A percentile compares a stretch with the other conserved stretches of the same genome.
These are phyloP conservation scores for Anaspis maculata DNA, from an alignment of 2,888 invertebrate genomes.

Conservation along the genomic window DNA sequence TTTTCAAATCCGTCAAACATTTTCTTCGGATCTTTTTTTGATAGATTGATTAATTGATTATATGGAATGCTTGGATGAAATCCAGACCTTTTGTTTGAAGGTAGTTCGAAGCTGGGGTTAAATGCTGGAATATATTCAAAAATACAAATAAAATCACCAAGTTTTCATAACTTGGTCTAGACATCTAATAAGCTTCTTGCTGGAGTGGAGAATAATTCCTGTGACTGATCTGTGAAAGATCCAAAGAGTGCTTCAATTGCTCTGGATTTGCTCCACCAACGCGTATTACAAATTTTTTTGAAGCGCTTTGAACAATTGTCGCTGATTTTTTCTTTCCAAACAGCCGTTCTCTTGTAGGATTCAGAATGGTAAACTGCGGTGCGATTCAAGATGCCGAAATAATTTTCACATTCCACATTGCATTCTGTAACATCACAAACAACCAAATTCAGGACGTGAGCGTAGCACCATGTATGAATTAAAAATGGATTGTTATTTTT, in stretches of 20 bases:
- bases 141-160: constrained; percentile 1
- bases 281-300: constrained; percentile 1
- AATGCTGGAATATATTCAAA: neutral
- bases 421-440: constrained; percentile 2
- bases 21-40: no score
- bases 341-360: neutral
- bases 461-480: constrained; percentile 3
- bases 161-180: no score
- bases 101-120: constrained; percentile 1
- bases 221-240: neutral
- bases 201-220: constrained; percentile 2
- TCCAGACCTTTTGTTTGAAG: constrained; percentile 1
- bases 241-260: constrained; percentile 1
- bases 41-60: no score
- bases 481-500: neutral
- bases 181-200: no score
- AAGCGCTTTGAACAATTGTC: neutral
- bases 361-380: neutral
- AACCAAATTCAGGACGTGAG: constrained; percentile 3
- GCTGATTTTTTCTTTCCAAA: constrained; percentile 1
- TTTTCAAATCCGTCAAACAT: no score
- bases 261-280: constrained; percentile 3
- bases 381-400: constrained; percentile 1
- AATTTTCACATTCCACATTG: constrained; percentile 1
- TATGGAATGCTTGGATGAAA: constrained; percentile 1